Conservation (phyloP, 2,113 vertebrate species). For the Dipodomys spectabilis region DNA sequence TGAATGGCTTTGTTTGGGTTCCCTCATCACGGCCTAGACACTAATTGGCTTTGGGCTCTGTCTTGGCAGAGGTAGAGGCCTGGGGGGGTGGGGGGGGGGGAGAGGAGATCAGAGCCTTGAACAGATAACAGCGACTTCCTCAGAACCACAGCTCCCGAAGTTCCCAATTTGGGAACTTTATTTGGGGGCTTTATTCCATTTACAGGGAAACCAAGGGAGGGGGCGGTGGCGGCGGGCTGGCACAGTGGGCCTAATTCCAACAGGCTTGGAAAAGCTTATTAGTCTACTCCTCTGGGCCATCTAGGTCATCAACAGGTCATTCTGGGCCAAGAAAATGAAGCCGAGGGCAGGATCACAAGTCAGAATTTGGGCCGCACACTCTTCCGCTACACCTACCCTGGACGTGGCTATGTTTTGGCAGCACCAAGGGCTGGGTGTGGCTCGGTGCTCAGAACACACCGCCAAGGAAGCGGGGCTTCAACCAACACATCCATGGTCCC, state of each 20-base stretch:
- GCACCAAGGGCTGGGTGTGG: background rate
- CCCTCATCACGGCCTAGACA: background rate
- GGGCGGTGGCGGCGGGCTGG: no score
- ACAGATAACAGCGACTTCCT: background rate
- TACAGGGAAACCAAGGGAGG: background rate
- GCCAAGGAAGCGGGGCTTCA: no score
- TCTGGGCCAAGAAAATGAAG: background rate
- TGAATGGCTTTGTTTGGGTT: conserved; percentile 54
- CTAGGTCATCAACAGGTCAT: background rate
- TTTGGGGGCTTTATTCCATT: background rate
- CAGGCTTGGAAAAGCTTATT: background rate
- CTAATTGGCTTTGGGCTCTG: conserved; percentile 47
- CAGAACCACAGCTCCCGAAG: background rate
- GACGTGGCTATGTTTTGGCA: background rate
- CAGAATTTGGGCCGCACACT: background rate
- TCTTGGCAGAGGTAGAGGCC: background rate
- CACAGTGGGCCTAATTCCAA: background rate
- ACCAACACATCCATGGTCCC: background rate
- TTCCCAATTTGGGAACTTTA: background rate
- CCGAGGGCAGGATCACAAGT: background rate
- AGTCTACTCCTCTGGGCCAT: background rate
- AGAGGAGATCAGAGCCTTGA: no score
- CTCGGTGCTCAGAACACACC: rapidly evolving
- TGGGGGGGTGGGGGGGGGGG: no score
- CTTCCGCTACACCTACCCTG: rapidly evolving